Evolutionary conservation across 2,888 invertebrate species (phyloP), one percentile per base, ranked within the genome.

Genomic region (Sminthurides aquaticus): DNA sequence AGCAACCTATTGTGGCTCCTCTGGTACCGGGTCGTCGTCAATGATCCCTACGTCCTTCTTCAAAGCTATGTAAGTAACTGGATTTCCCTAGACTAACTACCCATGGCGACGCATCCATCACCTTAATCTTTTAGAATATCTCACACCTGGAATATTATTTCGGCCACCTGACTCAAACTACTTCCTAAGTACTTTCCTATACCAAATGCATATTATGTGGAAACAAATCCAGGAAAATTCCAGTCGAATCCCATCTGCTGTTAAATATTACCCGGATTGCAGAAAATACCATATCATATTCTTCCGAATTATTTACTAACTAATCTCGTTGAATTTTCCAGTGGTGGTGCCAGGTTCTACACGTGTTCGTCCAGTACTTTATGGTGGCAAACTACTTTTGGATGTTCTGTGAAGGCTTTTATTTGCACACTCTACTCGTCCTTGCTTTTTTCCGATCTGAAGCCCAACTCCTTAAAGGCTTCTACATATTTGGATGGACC

Each of bases 331-430:
- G 43, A 34, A 34, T 34, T 5, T 79, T 81, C 54, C 84, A 93
- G 85, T 79, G 84, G 18, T 87, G 88, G 82, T 96, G 96, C 79
- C 87, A 89, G 73, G 81, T 84, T 62, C 82, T 95, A 57, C 90
- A 93, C 81, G 86, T 90, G 29, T 78, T 88, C 57, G 84, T 91
- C 60, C 91, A 92, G 80, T 93, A 91, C 79, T 91, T 91, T 76
- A 84, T 95, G 73, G 84, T 94, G 67, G 90, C 91, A 76, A 95
- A 91, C 81, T 96, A 95, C 81, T 88, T 91, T 74, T 96, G 96
- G 96, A 96, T 95, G 94, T 84, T 96, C 76, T 92, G 92, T 81
- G 94, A 94, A 80, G 94, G 94, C 0, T 85, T 94, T 71, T 95
- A 95, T 80, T 84, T 96, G 71, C 95, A 95, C 81, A 95, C 95